Base-by-base conservation (phyloP, 2,113 vertebrate genomes). In the Turdus rufiventris region DNA sequence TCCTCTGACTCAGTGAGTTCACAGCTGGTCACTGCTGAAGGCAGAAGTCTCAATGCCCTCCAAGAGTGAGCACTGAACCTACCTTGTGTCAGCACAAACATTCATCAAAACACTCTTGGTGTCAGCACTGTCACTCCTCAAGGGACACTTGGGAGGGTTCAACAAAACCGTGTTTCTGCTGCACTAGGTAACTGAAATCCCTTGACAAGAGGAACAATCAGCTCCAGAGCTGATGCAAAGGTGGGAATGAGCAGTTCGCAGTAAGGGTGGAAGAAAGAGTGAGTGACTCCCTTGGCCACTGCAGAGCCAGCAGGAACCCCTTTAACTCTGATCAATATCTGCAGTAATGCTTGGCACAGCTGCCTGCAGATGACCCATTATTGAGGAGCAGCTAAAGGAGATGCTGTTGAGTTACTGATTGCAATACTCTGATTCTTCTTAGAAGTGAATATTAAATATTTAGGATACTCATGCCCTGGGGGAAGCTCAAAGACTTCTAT, bases 291-390 rank as follows among this genome's bases (percentile, higher is more conserved):
- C 31, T 50, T 6, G 17, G 63, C 12, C 18, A 24, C 54, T 53
- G 31, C 38, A 84, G 68, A 68, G 65, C 8, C 18, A 8, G 29
- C 0, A 0, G 45, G 18, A 91, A 31, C 3, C 3, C n/a, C 43
- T 29, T 71, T 47, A 45, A 75, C 25, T 78, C 56, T 54, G 24
- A 17, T 14, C 82, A 51, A 9, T 7, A 81, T 6, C 36, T 66
- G 3, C 5, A 53, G 0, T 19, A 33, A 38, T 47, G 56, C 34
- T 76, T n/a, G 78, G 33, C 29, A 77, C 18, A 58, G 36, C 45
- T 48, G 26, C 54, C 57, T 45, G 47, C 1, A 0, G 62, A 12
- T 47, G 38, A 84, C 4, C 31, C 10, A 14, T 26, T 36, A 74
- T 1, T 73, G 68, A 86, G 20, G 26, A 86, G 51, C 26, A 42